Percentiles rank a stretch among this genome's conserved stretches.
These are phyloP conservation scores for Rhagophthalmus giganteus DNA, from an alignment of 2,888 invertebrate species.

Conservation along the genomic window DNA sequence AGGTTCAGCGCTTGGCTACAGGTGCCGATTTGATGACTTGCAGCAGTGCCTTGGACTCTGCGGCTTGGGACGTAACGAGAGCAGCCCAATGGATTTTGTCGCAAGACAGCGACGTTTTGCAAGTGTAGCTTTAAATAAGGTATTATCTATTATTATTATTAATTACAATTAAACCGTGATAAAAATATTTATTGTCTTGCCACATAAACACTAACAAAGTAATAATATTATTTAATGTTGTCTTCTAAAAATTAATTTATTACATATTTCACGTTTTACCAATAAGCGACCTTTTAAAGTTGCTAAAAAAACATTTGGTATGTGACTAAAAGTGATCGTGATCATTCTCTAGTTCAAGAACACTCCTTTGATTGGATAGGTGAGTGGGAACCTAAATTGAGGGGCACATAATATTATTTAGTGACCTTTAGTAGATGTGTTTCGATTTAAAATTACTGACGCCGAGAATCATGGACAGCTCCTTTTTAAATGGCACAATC, in stretches of 20 bases:
- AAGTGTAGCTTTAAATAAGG: conserved; percentile 19
- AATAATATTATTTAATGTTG: conserved; percentile 12
- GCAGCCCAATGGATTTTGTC: conserved; percentile 66
- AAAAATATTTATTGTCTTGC: conserved; percentile 27
- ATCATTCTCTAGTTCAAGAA: too few relatives aligned
- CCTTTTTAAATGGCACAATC: too few relatives aligned
- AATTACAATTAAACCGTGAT: conserved; percentile 20
- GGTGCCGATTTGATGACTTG: conserved; percentile 53
- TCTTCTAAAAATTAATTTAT: conserved; percentile 25
- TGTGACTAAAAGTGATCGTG: too few relatives aligned
- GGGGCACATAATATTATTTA: too few relatives aligned
- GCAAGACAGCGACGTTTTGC: conserved; percentile 43
- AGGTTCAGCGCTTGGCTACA: conserved; percentile 61
- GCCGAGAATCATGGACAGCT: too few relatives aligned
- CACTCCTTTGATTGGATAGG: too few relatives aligned
- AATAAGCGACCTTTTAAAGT: too few relatives aligned
- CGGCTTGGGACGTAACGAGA: conserved; percentile 68
- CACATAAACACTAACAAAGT: conserved; percentile 22
- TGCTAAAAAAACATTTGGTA: too few relatives aligned
- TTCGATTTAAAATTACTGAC: too few relatives aligned
- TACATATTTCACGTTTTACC: conserved; percentile 19
- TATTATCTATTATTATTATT: conserved; percentile 4
- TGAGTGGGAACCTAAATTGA: too few relatives aligned
- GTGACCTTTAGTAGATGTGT: too few relatives aligned
- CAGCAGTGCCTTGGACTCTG: conserved; percentile 61